Base-by-base conservation (phyloP, 2,888 invertebrate genomes). In the Meiosimyza decipiens region DNA sequence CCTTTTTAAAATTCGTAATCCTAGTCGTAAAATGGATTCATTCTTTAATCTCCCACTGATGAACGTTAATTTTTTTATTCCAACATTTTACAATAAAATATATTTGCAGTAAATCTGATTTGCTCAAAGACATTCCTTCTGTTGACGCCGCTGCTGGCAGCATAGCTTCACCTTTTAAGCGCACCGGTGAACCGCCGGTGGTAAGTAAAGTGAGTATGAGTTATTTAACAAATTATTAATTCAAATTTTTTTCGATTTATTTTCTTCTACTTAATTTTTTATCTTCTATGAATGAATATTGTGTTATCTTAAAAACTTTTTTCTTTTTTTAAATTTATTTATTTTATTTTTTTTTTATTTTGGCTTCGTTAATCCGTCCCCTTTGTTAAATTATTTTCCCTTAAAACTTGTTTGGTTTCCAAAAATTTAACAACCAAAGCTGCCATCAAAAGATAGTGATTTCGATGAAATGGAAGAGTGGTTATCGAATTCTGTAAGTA, bases 381-480 rank as follows among this genome's bases (percentile, higher is more conserved):
- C 75, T 76, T 79, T 84, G 82, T 81, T 81, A 40, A 40, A 40
- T 40, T 40, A 40, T 80, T 80, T 80, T 76, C 73, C 72, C 73
- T 76, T 68, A 71, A 78, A 75, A 81, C 77, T 77, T 69, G 69
- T 75, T 73, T 76, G 74, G 73, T 75, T 76, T 75, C 69, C 18
- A 64, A 54, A n/a, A 71, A 75, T 77, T 77, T 77, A 85, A 84
- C 84, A 88, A 77, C 88, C 90, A 87, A 90, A 88, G 81, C 70
- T 40, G 70, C 90, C 91, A 87, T 90, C 88, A 78, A 88, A 92
- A 89, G 93, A 95, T 87, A 91, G 92, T 87, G 96, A 97, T 88
- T 94, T 96, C 88, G 95, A 94, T 89, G 97, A 97, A 89, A 97
- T 97, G 91, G 95, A 95, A 85, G 95, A 95, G 88, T 97, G 97